phyloP scores from a whole-genome alignment of 2,888 invertebrate species.

The Theodoxus fluviatilis region DNA sequence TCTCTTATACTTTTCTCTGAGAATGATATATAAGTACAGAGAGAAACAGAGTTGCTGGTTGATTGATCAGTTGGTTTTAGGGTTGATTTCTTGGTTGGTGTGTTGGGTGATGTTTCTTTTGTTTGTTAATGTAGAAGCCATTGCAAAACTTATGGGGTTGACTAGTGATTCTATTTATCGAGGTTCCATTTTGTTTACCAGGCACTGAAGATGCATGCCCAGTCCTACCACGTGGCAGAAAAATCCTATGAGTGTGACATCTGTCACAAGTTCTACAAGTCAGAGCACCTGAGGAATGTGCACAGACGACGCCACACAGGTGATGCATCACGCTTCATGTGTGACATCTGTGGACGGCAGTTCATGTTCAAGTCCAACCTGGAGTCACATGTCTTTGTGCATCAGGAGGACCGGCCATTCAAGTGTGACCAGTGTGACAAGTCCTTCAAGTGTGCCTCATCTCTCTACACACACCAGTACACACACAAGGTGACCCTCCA shows the following conservation, averaged over 20 bases:
- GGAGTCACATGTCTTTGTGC: conserved; percentile 53
- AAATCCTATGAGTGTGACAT: conserved; percentile 46
- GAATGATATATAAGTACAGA: too few relatives aligned
- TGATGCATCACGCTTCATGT: conserved; percentile 48
- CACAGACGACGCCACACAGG: conserved; percentile 49
- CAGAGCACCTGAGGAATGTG: conserved; percentile 46
- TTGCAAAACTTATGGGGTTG: too few relatives aligned
- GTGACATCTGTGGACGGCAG: conserved; percentile 52
- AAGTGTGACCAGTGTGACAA: conserved; percentile 53
- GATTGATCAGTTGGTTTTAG: too few relatives aligned
- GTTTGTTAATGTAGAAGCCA: too few relatives aligned
- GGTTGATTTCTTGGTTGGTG: too few relatives aligned
- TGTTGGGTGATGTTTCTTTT: too few relatives aligned
- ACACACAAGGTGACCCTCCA: conserved; percentile 53
- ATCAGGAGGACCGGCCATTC: conserved; percentile 46
- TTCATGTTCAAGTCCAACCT: conserved; percentile 57
- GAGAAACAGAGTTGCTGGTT: too few relatives aligned
- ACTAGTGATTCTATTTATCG: too few relatives aligned
- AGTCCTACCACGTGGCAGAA: conserved; percentile 42
- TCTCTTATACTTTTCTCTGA: too few relatives aligned
- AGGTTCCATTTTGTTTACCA: too few relatives aligned
- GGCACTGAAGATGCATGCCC: conserved; percentile 42
- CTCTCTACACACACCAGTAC: conserved; percentile 56
- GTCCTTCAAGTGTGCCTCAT: conserved; percentile 57
- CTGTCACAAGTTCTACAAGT: conserved; percentile 55